Base-by-base conservation (phyloP, 2,888 invertebrate genomes). In the Agrilus biguttatus region DNA sequence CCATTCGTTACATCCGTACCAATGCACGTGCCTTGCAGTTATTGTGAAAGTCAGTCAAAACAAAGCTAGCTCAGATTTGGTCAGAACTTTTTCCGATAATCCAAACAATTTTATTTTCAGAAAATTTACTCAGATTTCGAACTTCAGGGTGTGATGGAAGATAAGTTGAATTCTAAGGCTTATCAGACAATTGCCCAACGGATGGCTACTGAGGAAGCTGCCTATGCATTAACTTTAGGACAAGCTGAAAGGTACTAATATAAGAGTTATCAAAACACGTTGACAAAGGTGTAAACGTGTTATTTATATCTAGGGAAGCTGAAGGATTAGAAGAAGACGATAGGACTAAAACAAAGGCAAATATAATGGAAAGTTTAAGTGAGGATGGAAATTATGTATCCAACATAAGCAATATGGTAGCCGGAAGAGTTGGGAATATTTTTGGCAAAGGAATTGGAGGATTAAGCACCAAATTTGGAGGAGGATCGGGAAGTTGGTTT, bases 51-150 rank as follows among this genome's bases (percentile, higher is more conserved):
- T 91, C 67, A 53, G 42, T 33, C 5, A 10, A 28, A 8, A 10
- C 23, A 23, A 23, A 6, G 8, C n/a, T 23, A 23, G 23, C 5
- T 5, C 28, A 10, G 10, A 28, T 28, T 28, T 28, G 2, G 2
- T 17, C 17, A 17, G 17, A 17, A 17, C 17, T 17, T 17, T 17
- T 28, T 28, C 5, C 28, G 28, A 28, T 28, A 28, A 28, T 10
- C 8, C 12, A 14, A 8, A n/a, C 8, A 47, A n/a, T 41, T 47
- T 47, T 47, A 40, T 49, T 68, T 68, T 35, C 70, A 97, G 90
- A 98, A 98, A 85, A 82, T 96, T 67, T 96, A 95, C 73, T 90
- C 93, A 39, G 97, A 98, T 70, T 98, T 97, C 70, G 97, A 97
- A 72, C 78, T 98, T 47, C 97, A 98, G 73, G 97, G 97, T 51